Conservation (phyloP, 30 jellyfish, hydroid and myxozoan species). For the Cassiopea xamachana region DNA sequence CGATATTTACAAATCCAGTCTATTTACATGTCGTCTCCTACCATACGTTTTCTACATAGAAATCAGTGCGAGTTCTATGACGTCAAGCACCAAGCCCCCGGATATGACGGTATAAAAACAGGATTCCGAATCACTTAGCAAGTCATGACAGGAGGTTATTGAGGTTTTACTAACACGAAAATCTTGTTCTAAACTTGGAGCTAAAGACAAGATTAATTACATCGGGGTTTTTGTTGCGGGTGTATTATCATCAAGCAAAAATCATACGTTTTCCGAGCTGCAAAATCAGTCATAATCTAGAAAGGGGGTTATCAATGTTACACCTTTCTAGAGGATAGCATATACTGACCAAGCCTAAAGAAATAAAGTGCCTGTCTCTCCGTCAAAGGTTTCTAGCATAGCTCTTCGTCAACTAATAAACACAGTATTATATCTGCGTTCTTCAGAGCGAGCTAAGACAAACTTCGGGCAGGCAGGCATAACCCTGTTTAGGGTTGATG, state of each 20-base stretch:
- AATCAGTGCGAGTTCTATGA: conserved; percentile 54
- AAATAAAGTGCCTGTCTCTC: too few relatives aligned
- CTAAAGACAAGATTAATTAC: not conserved
- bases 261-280: not conserved
- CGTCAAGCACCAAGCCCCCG: conserved; percentile 84
- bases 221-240: not conserved
- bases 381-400: too few relatives aligned
- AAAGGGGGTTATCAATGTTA: too few relatives aligned
- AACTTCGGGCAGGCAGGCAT: too few relatives aligned
- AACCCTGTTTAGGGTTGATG: too few relatives aligned
- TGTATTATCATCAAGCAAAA: not conserved
- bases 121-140: conserved; percentile 7
- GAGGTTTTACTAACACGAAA: not conserved
- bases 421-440: too few relatives aligned
- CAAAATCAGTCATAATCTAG: too few relatives aligned
- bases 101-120: conserved; percentile 42
- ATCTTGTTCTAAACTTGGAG: not conserved
- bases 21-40: conserved; percentile 20
- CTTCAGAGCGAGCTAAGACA: too few relatives aligned
- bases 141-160: conserved; percentile 28
- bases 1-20: not conserved
- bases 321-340: too few relatives aligned
- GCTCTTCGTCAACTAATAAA: too few relatives aligned
- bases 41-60: not conserved
- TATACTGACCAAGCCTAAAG: too few relatives aligned